These are phyloP conservation scores for Drosophila lacicola DNA, from an alignment of 2,888 invertebrate genomes.

Conservation along the genomic window DNA sequence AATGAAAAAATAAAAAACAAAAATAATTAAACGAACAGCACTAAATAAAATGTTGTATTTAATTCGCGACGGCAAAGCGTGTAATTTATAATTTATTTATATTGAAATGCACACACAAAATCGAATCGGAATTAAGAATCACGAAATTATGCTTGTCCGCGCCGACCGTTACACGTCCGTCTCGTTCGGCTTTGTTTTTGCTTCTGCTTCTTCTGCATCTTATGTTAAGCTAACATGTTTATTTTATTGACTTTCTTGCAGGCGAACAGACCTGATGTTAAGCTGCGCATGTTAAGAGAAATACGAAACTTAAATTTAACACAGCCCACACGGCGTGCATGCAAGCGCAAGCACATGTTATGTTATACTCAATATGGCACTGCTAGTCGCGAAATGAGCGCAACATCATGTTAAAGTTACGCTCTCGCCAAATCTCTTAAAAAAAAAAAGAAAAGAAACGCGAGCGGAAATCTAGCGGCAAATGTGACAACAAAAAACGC, in stretches of 20 bases:
- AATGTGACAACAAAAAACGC: slow-evolving; percentile 21
- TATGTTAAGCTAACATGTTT: slow-evolving; percentile 29
- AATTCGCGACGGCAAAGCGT: slow-evolving; percentile 28
- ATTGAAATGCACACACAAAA: slow-evolving; percentile 38
- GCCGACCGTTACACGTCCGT: slow-evolving; percentile 53
- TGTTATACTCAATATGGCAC: slow-evolving; percentile 44
- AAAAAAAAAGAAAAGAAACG: background rate
- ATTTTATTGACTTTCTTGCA: slow-evolving; percentile 36
- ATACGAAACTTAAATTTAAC: slow-evolving; percentile 16
- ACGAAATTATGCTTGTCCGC: slow-evolving; percentile 31
- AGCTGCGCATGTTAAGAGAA: slow-evolving; percentile 21
- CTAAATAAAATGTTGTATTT: background rate
- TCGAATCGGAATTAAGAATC: slow-evolving; percentile 48
- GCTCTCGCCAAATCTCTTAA: slow-evolving; percentile 16
- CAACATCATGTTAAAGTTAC: slow-evolving; percentile 24
- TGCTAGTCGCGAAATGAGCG: slow-evolving; percentile 25
- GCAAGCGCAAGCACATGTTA: slow-evolving; percentile 34
- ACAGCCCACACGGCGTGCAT: background rate
- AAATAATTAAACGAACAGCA: background rate
- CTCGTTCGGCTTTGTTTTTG: slow-evolving; percentile 55
- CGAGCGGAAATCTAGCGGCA: background rate
- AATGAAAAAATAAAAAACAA: background rate
- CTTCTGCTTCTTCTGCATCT: slow-evolving; percentile 45
- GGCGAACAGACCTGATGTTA: slow-evolving; percentile 30
- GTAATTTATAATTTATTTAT: slow-evolving; percentile 32